Conservation (phyloP, 2,888 invertebrate genomes). For the Muschampia plurimacula region DNA sequence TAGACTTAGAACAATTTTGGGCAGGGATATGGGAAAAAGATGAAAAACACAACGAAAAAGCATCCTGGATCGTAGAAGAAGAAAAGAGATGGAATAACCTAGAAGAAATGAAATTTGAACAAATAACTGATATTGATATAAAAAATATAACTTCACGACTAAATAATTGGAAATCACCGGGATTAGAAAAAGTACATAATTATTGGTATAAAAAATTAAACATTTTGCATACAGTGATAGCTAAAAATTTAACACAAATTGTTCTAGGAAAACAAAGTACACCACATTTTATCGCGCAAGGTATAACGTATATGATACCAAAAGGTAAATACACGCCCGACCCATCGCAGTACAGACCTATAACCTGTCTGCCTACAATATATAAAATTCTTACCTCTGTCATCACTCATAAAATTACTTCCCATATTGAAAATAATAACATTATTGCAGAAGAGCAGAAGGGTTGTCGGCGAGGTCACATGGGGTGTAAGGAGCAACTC, state of each 20-base stretch:
- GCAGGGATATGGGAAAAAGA: constrained; percentile 40
- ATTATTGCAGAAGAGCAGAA: constrained; percentile 41
- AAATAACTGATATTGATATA: constrained; percentile 38
- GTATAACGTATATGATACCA: constrained; percentile 45
- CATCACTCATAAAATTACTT: constrained; percentile 37
- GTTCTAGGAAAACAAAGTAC: constrained; percentile 34
- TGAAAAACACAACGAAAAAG: constrained; percentile 36
- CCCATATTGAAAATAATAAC: constrained; percentile 33
- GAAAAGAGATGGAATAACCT: constrained; percentile 33
- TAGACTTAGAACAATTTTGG: constrained; percentile 39
- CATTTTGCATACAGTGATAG: constrained; percentile 33
- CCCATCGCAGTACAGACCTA: constrained; percentile 46
- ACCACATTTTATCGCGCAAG: constrained; percentile 41
- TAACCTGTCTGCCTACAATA: constrained; percentile 47
- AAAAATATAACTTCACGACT: constrained; percentile 22
- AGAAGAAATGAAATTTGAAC: constrained; percentile 42
- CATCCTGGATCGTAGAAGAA: constrained; percentile 42
- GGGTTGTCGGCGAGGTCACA: constrained; percentile 34
- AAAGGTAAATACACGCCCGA: constrained; percentile 30
- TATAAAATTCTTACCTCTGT: constrained; percentile 45
- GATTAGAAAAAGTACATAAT: constrained; percentile 40
- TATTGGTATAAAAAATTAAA: constrained; percentile 42
- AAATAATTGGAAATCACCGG: constrained; percentile 42
- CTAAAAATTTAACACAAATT: constrained; percentile 39
- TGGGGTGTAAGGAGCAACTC: constrained; percentile 39